Evolutionary conservation across 2,888 invertebrate genomes (phyloP).

Genomic region (Drosophila pegasa): DNA sequence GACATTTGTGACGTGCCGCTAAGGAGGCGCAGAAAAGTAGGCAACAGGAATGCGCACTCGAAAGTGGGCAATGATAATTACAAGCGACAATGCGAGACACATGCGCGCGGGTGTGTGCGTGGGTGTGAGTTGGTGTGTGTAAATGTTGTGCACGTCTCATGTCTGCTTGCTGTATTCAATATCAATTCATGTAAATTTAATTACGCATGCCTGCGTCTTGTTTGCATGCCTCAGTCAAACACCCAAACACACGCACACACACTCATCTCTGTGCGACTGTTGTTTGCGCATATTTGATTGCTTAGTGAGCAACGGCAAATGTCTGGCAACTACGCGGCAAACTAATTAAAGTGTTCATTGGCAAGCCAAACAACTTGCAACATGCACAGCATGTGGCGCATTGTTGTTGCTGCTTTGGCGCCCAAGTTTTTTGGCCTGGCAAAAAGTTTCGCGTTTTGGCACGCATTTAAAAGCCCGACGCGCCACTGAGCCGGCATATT

Average conservation of each 20-base stretch:
- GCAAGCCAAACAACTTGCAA: slow-evolving; percentile 43
- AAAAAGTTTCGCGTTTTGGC: slow-evolving; percentile 13
- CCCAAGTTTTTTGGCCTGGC: slow-evolving; percentile 6
- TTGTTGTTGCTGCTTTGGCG: background rate
- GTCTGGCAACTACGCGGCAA: slow-evolving; percentile 20
- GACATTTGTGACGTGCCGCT: slow-evolving; percentile 10
- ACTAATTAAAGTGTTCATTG: slow-evolving; percentile 70
- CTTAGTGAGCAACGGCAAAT: slow-evolving; percentile 23
- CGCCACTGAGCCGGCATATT: slow-evolving; percentile 19
- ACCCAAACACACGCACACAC: background rate
- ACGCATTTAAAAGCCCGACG: slow-evolving; percentile 3
- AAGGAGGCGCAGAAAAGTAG: slow-evolving; percentile 38
- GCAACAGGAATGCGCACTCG: slow-evolving; percentile 56
- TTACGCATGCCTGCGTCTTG: slow-evolving; percentile 76
- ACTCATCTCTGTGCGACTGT: slow-evolving; percentile 17
- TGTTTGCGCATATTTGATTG: slow-evolving; percentile 79
- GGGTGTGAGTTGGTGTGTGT: slow-evolving; percentile 2
- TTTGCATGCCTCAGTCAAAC: slow-evolving; percentile 55
- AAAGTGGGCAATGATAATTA: slow-evolving; percentile 68
- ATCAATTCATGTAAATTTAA: slow-evolving; percentile 81
- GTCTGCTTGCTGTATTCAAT: slow-evolving; percentile 63
- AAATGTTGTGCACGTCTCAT: slow-evolving; percentile 19
- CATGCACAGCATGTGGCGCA: slow-evolving; percentile 6
- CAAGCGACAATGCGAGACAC: slow-evolving; percentile 33
- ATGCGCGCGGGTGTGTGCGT: background rate